These are phyloP conservation scores for Hypomesus transpacificus DNA, from an alignment of 2,113 vertebrate species.

Conservation along the genomic window DNA sequence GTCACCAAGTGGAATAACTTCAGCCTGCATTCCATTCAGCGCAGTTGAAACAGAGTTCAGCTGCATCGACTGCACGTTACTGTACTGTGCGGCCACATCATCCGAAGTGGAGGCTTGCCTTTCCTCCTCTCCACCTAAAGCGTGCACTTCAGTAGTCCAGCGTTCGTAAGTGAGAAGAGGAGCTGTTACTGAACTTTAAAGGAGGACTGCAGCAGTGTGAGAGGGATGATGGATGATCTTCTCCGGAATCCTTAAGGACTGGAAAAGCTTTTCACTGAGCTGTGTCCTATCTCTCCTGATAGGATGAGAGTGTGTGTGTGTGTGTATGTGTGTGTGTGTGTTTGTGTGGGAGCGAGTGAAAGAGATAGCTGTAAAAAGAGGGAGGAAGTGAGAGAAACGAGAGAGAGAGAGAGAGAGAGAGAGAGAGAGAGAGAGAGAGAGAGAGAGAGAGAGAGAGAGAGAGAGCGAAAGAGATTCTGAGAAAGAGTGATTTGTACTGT, in stretches of 20 bases:
- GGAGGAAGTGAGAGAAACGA: conserved; percentile 1
- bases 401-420: conserved; percentile 51
- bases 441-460: conserved; percentile 50
- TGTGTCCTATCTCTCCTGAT: conserved; percentile 51
- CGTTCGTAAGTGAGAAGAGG: neutral
- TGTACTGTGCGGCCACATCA: too few species aligned
- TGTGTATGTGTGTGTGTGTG: neutral
- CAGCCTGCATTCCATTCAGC: neutral
- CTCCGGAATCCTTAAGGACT: conserved; percentile 47
- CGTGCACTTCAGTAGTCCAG: neutral
- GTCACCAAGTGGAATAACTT: neutral
- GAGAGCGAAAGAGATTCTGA: conserved; percentile 33
- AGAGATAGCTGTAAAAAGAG: neutral
- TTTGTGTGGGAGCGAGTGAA: neutral
- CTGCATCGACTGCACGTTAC: too few species aligned
- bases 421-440: conserved; percentile 15
- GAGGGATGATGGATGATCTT: conserved; percentile 46
- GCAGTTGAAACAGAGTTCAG: too few species aligned
- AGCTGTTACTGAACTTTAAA: conserved; percentile 27
- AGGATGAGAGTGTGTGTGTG: conserved; percentile 28
- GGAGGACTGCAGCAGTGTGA: conserved; percentile 43
- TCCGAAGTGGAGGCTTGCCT: too few species aligned
- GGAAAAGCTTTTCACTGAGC: conserved; percentile 44
- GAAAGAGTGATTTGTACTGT: conserved; percentile 60
- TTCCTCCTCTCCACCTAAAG: too few species aligned